Percentiles rank a stretch among this genome's conserved stretches.
phyloP scores from a whole-genome alignment of 2,888 invertebrate species.

The Dynastes tityus region DNA sequence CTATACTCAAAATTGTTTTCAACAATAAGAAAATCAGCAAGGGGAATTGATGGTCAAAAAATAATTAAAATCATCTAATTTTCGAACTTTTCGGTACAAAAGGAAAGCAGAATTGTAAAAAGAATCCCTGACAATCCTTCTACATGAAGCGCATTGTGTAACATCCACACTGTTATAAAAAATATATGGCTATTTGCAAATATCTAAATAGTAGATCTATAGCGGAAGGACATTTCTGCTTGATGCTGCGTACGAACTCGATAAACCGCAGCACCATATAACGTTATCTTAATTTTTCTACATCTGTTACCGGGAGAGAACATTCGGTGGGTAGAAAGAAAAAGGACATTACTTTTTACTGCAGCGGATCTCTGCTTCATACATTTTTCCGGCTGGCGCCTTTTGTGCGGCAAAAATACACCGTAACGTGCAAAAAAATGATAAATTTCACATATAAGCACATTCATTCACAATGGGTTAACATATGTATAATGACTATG shows the following conservation, averaged over 20 bases:
- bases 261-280: conserved; percentile 20
- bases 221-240: conserved; percentile 10
- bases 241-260: conserved; percentile 9
- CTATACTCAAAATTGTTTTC: too few species aligned
- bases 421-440: too few species aligned
- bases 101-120: too few species aligned
- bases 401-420: neutral
- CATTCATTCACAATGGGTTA: too few species aligned
- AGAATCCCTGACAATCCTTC: neutral
- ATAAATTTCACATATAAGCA: too few species aligned
- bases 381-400: conserved; percentile 4
- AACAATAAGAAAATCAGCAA: too few species aligned
- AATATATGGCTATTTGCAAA: conserved; percentile 17
- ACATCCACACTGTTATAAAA: conserved; percentile 1
- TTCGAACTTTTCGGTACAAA: too few species aligned
- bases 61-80: too few species aligned
- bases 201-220: conserved; percentile 21
- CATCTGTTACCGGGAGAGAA: conserved; percentile 20
- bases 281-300: conserved; percentile 31
- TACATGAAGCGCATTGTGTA: neutral
- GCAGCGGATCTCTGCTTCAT: conserved; percentile 12
- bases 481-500: too few species aligned
- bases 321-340: conserved; percentile 8
- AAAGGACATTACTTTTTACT: conserved; percentile 29
- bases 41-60: too few species aligned